Evolutionary conservation across 2,888 invertebrate species (phyloP).

Genomic region (Brachyopa scutellaris): DNA sequence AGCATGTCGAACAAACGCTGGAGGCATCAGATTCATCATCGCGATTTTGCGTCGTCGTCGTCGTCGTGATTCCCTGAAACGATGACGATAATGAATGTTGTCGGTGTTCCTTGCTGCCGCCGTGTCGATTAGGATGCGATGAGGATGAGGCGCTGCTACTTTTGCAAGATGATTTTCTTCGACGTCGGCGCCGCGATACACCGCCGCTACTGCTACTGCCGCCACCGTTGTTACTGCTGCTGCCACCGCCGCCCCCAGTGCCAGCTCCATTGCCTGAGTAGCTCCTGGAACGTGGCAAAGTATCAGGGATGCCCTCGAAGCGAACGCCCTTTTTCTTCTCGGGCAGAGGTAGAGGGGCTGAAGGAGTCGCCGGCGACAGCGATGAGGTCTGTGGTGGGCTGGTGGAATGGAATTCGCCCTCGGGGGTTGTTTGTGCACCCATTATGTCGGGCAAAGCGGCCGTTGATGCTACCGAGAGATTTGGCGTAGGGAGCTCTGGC

Average conservation of each 20-base stretch:
- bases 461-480: slow-evolving; percentile 83
- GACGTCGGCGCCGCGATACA: slow-evolving; percentile 77
- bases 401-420: slow-evolving; percentile 78
- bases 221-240: slow-evolving; percentile 75
- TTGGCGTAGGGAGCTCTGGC: slow-evolving; percentile 81
- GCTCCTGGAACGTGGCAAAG: slow-evolving; percentile 83
- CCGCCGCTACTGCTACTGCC: slow-evolving; percentile 75
- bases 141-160: slow-evolving; percentile 78
- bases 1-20: slow-evolving; percentile 95
- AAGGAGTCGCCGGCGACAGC: slow-evolving; percentile 74
- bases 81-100: slow-evolving; percentile 79
- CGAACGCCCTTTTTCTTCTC: slow-evolving; percentile 81
- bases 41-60: slow-evolving; percentile 72
- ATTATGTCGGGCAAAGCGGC: slow-evolving; percentile 79
- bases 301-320: slow-evolving; percentile 81
- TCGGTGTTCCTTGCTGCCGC: slow-evolving; percentile 78
- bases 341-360: slow-evolving; percentile 70
- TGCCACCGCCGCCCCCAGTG: slow-evolving; percentile 74
- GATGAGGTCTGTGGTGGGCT: slow-evolving; percentile 78
- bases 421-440: slow-evolving; percentile 77
- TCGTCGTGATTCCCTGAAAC: slow-evolving; percentile 77
- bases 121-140: slow-evolving; percentile 75
- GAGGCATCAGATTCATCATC: slow-evolving; percentile 85
- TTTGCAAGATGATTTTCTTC: slow-evolving; percentile 78
- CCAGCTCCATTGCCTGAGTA: slow-evolving; percentile 83